Evolutionary conservation across 2,888 invertebrate species (phyloP).

Genomic region (Heliconius charithonia): DNA sequence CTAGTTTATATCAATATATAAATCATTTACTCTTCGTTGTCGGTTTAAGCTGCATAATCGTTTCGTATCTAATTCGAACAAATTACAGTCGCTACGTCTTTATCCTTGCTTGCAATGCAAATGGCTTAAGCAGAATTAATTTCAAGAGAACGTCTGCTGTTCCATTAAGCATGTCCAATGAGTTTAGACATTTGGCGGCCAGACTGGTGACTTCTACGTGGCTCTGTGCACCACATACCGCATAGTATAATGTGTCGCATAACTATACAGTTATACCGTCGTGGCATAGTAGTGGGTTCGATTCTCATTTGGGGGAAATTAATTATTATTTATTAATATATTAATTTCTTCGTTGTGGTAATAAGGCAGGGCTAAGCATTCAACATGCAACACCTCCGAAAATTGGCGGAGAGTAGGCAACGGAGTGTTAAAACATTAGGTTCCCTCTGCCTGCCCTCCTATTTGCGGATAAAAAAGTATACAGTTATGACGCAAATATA

Average conservation of each 20-base stretch:
- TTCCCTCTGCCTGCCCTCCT: too few relatives aligned
- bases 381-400: too few relatives aligned
- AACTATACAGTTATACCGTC: constrained; percentile 17
- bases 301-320: too few relatives aligned
- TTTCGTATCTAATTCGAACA: constrained; percentile 1
- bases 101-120: constrained; percentile 17
- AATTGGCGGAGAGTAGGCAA: too few relatives aligned
- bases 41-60: constrained; percentile 5
- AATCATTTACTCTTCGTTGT: background rate
- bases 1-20: background rate
- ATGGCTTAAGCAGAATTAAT: constrained; percentile 12
- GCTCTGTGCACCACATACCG: background rate
- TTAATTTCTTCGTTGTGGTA: too few relatives aligned
- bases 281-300: too few relatives aligned
- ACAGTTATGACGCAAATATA: constrained; percentile 23
- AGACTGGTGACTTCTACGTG: constrained; percentile 37
- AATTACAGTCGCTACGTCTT: constrained; percentile 12
- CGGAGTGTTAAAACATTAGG: too few relatives aligned
- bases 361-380: too few relatives aligned
- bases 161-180: constrained; percentile 19
- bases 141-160: constrained; percentile 15
- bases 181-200: constrained; percentile 31
- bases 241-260: constrained; percentile 26
- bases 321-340: too few relatives aligned
- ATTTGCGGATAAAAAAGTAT: too few relatives aligned